Base-by-base conservation (phyloP, 2,888 invertebrate genomes). In the Nymphalis polychloros region DNA sequence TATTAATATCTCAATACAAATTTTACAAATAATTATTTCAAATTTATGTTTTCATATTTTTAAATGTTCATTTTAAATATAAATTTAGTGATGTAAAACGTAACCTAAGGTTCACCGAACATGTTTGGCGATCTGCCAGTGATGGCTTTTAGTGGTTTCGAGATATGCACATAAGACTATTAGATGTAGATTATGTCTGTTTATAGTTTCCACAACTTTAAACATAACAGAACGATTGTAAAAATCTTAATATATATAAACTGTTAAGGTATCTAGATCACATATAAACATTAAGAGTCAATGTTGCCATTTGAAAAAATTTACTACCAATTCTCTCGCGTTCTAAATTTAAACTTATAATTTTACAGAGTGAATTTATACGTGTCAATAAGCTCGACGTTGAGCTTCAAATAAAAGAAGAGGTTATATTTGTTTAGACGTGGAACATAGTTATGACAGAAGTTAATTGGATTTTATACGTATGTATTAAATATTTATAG, bases 111-210 rank as follows among this genome's bases (percentile, higher is more conserved):
- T 57, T 60, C 60, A 64, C 62, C 62, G 68, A 62, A 68, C 72
- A 70, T 63, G 67, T 69, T 67, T 72, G 72, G 72, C 62, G 35
- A 50, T 13, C n/a, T 55, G 72, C 72, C 72, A 72, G 55, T 49
- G 53, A 55, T 55, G 52, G 53, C 55, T 64, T 69, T 62, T 63
- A 35, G 55, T 59, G 63, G 69, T 52, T 41, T 50, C 60, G 60
- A 64, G 66, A 69, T 70, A 72, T 61, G 52, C 57, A 64, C 61
- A 62, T 67, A 55, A 62, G 65, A 65, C 52, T 57, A 47, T 68
- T 63, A 64, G 16, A 65, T 59, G 59, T 59, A 59, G 20, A 46
- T 70, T 59, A 68, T 62, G 48, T 57, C 57, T 59, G 16, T 35
- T 63, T 67, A 41, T 23, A 63, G 41, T 59, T 41, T 63, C 53